Base-by-base conservation (phyloP, 1,140 invertebrate genomes). In the Neomicropteryx cornuta region DNA sequence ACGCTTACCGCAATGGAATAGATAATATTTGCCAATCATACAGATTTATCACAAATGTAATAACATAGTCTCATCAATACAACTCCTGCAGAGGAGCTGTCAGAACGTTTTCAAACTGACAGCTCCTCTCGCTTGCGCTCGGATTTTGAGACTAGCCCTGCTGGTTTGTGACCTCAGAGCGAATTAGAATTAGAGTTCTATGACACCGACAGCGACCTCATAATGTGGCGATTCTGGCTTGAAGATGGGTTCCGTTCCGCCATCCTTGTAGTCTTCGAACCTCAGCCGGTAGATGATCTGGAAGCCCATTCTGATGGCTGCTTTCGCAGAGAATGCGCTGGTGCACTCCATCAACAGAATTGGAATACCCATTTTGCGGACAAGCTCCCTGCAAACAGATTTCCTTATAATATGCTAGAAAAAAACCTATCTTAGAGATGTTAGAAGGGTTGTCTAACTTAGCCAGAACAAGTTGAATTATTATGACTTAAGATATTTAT, bases 291-390 rank as follows among this genome's bases (percentile, higher is more conserved):
- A 83, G 27, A 80, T 68, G 40, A 67, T 66, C 22, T 77, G 69
- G 52, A 81, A 83, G 11, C 79, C 79, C 6, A 79, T 52, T 39
- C 73, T 71, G 39, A 73, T 71, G 33, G 81, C 76, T 0, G 81
- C 71, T 50, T 72, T 73, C 0, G 78, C 79, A 5, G 82, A 83
- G 52, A 72, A 85, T 32, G 71, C 62, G 38, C 80, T 84, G 4
- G 79, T 76, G 39, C 81, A 83, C 42, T 81, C 78, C n/a, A 71
- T 66, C 1, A 60, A 40, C 0, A 60, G 31, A 1, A 65, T 33
- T 30, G 68, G 62, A 42, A 74, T 71, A 2, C 64, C 67, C 33
- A 62, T 52, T 37, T 73, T 58, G 33, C 43, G 43, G 23, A 67
- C 71, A 4, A 73, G 52, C 46, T 74, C 70, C 47, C 79, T 81